Percentiles rank a stretch among this genome's conserved stretches.
These are phyloP conservation scores for Melipona beecheii DNA, from an alignment of 2,888 invertebrate species.

Conservation along the genomic window DNA sequence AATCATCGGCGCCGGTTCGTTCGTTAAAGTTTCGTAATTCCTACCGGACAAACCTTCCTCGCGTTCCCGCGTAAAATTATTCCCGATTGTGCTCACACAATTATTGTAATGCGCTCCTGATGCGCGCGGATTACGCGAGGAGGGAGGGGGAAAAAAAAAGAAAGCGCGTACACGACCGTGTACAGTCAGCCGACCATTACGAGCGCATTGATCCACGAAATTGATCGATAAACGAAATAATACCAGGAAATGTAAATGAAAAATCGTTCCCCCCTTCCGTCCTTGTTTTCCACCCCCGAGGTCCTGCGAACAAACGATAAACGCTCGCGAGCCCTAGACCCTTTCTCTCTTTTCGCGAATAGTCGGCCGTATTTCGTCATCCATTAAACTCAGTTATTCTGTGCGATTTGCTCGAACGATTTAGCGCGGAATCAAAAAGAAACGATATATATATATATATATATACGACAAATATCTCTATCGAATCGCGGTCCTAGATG, in stretches of 20 bases:
- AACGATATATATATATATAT: conserved; percentile 2
- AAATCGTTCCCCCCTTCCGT: conserved; percentile 18
- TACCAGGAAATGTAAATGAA: conserved; percentile 10
- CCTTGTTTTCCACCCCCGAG: neutral
- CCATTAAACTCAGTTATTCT: conserved; percentile 38
- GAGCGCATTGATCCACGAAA: neutral
- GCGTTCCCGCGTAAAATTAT: neutral
- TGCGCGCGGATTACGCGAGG: neutral
- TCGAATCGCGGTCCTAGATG: neutral
- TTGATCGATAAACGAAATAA: neutral
- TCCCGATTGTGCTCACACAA: neutral
- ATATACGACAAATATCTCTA: neutral
- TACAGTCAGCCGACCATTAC: neutral
- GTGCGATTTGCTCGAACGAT: conserved; percentile 50
- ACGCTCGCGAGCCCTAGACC: neutral
- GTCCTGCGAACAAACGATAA: neutral
- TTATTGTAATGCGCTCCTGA: neutral
- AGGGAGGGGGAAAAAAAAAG: too few relatives aligned
- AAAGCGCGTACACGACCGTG: neutral
- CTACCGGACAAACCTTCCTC: neutral
- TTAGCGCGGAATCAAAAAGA: neutral
- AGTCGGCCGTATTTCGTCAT: neutral
- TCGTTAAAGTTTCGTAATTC: conserved; percentile 5
- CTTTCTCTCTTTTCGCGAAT: neutral
- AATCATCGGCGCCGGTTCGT: conserved; percentile 34